Conservation (phyloP, 2,888 invertebrate genomes). For the Spisula solida region DNA sequence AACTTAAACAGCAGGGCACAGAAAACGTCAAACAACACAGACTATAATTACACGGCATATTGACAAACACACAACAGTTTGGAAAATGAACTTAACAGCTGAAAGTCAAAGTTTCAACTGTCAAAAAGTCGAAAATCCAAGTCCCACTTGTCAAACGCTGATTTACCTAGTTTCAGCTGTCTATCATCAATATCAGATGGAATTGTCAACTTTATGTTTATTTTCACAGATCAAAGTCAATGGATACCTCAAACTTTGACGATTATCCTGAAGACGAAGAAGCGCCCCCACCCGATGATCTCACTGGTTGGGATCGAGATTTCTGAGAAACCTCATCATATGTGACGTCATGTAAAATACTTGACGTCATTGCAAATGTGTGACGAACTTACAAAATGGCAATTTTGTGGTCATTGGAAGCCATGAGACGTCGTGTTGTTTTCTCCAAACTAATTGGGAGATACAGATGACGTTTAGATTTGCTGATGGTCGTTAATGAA, state of each 20-base stretch:
- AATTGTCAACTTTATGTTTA: background rate
- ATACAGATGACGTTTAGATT: background rate
- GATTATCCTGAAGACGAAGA: slow-evolving; percentile 97
- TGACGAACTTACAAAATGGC: background rate
- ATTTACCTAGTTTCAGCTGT: no score
- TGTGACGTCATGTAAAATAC: background rate
- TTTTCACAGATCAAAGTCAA: slow-evolving; percentile 91
- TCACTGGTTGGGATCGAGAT: slow-evolving; percentile 98
- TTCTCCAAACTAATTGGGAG: background rate
- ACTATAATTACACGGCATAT: no score
- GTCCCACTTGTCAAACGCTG: no score
- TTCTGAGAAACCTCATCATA: slow-evolving; percentile 90
- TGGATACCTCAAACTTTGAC: slow-evolving; percentile 98
- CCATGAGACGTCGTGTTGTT: background rate
- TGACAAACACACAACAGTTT: no score
- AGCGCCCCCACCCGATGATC: slow-evolving; percentile 96
- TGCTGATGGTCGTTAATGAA: background rate
- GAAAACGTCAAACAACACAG: no score
- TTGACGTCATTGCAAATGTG: background rate
- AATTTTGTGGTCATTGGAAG: background rate
- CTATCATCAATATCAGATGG: no score
- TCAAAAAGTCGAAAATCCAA: no score
- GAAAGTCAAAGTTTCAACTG: no score
- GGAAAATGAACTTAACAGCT: no score
- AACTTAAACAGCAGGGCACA: no score